Evolutionary conservation across 1,140 invertebrate species (phyloP).

Genomic region (Halyomorpha halys): DNA sequence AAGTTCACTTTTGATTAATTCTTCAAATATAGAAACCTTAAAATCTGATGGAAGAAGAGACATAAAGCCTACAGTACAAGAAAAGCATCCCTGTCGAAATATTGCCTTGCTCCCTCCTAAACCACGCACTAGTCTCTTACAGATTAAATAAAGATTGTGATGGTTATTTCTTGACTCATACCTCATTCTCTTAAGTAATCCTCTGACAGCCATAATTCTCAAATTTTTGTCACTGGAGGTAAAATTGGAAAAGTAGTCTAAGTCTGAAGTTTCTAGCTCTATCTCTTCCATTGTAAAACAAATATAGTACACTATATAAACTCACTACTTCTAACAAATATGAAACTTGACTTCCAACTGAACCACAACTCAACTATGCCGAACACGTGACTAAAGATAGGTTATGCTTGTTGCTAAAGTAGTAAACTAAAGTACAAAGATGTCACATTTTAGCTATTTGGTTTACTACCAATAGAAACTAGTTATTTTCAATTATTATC

Average conservation of each 20-base stretch:
- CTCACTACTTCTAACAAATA: no score
- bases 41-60: background rate
- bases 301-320: no score
- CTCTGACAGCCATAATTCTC: background rate
- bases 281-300: no score
- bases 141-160: conserved; percentile 3
- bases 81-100: conserved; percentile 4
- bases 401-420: no score
- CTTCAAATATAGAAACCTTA: background rate
- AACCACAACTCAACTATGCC: no score
- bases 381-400: no score
- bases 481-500: no score
- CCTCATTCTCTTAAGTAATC: background rate
- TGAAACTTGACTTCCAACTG: no score
- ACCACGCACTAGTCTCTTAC: background rate
- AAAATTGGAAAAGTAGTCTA: conserved; percentile 5
- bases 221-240: background rate
- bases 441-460: no score
- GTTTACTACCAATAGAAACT: no score
- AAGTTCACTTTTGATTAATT: background rate
- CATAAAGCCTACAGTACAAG: background rate
- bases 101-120: background rate
- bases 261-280: conserved; percentile 1
- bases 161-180: background rate
- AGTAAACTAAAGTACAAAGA: no score